Evolutionary conservation across 2,113 vertebrate genomes (phyloP).

Genomic region (Phaetusa simplex): DNA sequence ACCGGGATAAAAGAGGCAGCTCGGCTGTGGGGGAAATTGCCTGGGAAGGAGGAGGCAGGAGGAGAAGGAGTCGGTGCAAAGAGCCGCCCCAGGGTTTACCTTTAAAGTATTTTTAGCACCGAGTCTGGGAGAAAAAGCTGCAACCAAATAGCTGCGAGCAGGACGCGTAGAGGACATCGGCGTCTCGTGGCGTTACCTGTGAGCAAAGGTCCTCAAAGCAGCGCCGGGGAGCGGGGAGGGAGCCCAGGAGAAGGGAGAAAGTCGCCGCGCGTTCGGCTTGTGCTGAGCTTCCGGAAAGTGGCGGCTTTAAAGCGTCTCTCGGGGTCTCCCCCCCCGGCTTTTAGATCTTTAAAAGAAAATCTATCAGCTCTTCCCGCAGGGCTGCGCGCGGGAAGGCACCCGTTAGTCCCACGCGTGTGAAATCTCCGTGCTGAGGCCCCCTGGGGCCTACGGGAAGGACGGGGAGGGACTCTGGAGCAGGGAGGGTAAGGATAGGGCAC

Average conservation of each 20-base stretch:
- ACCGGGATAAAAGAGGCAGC: background rate
- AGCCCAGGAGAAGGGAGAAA: background rate
- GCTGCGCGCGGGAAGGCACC: background rate
- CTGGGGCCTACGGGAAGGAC: background rate
- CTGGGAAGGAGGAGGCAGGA: background rate
- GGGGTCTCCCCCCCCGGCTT: background rate
- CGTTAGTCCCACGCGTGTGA: rapidly evolving
- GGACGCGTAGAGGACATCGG: background rate
- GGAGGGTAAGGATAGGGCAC: too few relatives aligned
- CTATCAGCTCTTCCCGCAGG: background rate
- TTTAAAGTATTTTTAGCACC: constrained; percentile 36
- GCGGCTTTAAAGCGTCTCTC: background rate
- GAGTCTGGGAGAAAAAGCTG: background rate
- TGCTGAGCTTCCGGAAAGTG: background rate
- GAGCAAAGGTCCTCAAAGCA: background rate
- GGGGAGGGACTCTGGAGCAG: too few relatives aligned
- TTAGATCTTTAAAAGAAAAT: background rate
- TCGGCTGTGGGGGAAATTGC: background rate
- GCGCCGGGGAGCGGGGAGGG: background rate
- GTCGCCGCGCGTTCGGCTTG: background rate
- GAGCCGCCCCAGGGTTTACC: background rate
- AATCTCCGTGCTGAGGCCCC: background rate
- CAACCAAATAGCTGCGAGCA: background rate
- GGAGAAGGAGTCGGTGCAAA: background rate
- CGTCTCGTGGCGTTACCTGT: background rate